Percentiles rank a stretch among this genome's conserved stretches.
These are phyloP conservation scores for Coenonympha glycerion DNA, from an alignment of 2,888 invertebrate genomes.

Conservation along the genomic window DNA sequence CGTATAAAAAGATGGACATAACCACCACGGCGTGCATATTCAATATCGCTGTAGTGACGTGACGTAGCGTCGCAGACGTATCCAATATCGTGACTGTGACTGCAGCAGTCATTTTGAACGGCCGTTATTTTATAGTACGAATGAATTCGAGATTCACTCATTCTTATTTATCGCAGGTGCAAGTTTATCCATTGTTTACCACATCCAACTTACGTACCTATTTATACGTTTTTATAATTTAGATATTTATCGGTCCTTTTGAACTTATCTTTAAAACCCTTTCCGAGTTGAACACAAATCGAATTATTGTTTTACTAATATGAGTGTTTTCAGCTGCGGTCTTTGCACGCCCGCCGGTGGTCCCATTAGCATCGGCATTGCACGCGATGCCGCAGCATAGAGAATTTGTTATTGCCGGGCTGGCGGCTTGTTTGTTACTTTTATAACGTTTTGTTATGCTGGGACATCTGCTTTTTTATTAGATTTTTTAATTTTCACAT, in stretches of 20 bases:
- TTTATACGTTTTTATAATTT: no score
- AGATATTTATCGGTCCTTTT: no score
- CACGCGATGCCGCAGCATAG: constrained; percentile 15
- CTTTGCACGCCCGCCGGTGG: constrained; percentile 5
- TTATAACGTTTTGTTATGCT: background rate
- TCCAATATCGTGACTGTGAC: no score
- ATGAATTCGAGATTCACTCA: no score
- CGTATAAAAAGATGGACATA: background rate
- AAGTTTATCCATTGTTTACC: no score
- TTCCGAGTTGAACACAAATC: constrained; percentile 7
- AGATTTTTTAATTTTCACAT: background rate
- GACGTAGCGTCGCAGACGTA: no score
- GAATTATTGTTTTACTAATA: constrained; percentile 11
- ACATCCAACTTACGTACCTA: no score
- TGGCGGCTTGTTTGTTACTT: background rate
- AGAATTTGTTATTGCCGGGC: constrained; percentile 7
- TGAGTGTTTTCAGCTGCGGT: constrained; percentile 1
- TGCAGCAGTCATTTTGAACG: no score
- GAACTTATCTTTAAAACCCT: constrained; percentile 1
- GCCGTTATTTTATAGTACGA: no score
- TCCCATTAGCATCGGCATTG: constrained; percentile 9
- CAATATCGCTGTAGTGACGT: no score
- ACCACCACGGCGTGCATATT: constrained; percentile 14
- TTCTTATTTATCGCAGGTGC: no score
- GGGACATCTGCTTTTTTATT: background rate